Evolutionary conservation across 2,797 vertebrate genomes (phyloP).

Genomic region (Tragelaphus eurycerus): DNA sequence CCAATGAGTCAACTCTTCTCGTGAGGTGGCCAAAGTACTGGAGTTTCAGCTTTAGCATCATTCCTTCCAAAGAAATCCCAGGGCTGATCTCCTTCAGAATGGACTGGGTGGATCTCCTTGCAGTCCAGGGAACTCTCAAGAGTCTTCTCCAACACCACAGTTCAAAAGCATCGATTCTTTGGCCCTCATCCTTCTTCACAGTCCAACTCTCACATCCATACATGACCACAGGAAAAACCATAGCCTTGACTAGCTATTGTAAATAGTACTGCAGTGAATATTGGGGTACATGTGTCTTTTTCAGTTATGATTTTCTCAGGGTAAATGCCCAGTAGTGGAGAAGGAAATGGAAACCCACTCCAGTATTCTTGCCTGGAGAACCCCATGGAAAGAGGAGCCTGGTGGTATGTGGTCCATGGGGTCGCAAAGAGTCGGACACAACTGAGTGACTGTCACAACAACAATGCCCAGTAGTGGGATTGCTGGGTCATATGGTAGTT

Average conservation of each 20-base stretch:
- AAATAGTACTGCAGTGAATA: not conserved
- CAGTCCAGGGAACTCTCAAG: too few relatives aligned
- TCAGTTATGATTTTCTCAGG: not conserved
- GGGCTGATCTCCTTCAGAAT: too few relatives aligned
- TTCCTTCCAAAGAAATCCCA: too few relatives aligned
- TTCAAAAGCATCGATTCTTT: too few relatives aligned
- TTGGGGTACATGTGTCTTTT: not conserved
- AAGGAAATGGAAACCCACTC: not conserved
- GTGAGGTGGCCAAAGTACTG: too few relatives aligned
- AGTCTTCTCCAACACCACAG: too few relatives aligned
- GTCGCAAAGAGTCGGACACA: not conserved
- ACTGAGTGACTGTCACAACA: not conserved
- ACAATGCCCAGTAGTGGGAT: not conserved
- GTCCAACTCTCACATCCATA: too few relatives aligned
- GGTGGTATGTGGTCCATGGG: not conserved
- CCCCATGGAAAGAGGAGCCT: not conserved
- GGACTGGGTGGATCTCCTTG: too few relatives aligned
- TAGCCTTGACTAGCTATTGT: not conserved
- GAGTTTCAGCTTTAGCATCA: too few relatives aligned
- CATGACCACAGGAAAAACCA: too few relatives aligned
- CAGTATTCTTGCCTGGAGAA: not conserved
- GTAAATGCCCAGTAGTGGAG: not conserved
- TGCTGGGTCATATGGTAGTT: not conserved
- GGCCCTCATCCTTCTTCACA: too few relatives aligned
- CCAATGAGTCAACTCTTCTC: too few relatives aligned